These are phyloP conservation scores for Gerris buenoi DNA, from an alignment of 1,140 invertebrate species.

Conservation along the genomic window DNA sequence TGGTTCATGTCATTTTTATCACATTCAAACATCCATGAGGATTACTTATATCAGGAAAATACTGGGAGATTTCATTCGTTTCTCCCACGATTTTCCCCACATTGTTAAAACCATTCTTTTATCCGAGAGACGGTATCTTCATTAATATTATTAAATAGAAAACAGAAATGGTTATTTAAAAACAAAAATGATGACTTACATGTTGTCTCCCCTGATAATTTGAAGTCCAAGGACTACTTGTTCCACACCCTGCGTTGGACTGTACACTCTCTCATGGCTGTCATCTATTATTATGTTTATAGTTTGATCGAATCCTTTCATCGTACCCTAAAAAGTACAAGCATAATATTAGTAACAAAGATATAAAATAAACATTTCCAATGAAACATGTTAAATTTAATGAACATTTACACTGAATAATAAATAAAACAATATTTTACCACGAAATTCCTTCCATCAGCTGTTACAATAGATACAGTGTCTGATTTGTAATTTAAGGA, in stretches of 20 bases:
- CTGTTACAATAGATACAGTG: slow-evolving; percentile 84
- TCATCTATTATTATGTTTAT: slow-evolving; percentile 96
- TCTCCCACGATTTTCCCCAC: too few species aligned
- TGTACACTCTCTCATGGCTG: slow-evolving; percentile 93
- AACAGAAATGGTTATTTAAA: neutral
- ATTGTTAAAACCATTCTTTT: too few species aligned
- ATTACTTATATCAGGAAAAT: too few species aligned
- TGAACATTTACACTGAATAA: too few species aligned
- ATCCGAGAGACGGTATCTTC: too few species aligned
- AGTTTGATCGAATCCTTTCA: slow-evolving; percentile 93
- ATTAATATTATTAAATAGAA: neutral
- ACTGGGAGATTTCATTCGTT: too few species aligned
- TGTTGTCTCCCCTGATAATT: slow-evolving; percentile 94
- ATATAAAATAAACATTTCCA: too few species aligned
- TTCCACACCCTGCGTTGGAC: slow-evolving; percentile 76
- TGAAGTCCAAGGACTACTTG: slow-evolving; percentile 92
- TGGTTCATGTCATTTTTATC: too few species aligned
- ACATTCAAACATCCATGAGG: too few species aligned
- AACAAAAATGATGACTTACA: slow-evolving; percentile 45
- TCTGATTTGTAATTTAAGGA: slow-evolving; percentile 38
- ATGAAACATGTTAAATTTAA: too few species aligned
- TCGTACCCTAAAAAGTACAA: slow-evolving; percentile 48
- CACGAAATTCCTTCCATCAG: slow-evolving; percentile 88
- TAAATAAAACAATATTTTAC: too few species aligned
- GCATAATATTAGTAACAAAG: slow-evolving; percentile 6